phyloP scores from a whole-genome alignment of 2,888 invertebrate genomes.

The Spisula subtruncata region DNA sequence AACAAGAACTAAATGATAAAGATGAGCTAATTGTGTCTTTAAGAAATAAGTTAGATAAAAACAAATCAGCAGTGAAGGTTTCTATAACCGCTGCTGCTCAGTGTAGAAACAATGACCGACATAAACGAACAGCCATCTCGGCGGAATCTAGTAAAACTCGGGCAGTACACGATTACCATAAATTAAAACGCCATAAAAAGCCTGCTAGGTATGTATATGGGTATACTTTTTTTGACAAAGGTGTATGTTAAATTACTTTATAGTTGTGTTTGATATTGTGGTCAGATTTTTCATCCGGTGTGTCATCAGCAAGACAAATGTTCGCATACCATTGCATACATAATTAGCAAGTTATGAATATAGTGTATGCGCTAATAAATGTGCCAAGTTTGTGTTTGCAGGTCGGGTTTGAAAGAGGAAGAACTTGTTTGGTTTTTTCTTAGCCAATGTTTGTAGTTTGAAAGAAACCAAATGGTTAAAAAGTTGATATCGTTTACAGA shows the following conservation, averaged over 20 bases:
- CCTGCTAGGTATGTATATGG: constrained; percentile 64
- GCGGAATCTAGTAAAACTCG: constrained; percentile 83
- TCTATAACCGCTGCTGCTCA: constrained; percentile 50
- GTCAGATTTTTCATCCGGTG: background rate
- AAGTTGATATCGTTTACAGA: too few relatives aligned
- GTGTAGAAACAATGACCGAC: constrained; percentile 39
- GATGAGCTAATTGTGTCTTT: constrained; percentile 85
- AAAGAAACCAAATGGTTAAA: too few relatives aligned
- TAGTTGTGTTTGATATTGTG: background rate
- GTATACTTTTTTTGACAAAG: background rate
- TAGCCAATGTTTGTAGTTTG: too few relatives aligned
- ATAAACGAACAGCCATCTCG: constrained; percentile 86
- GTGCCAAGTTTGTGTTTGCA: too few relatives aligned
- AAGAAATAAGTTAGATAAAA: constrained; percentile 86
- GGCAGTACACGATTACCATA: constrained; percentile 54
- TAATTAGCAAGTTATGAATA: background rate
- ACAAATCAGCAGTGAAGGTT: constrained; percentile 83
- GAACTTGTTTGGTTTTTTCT: too few relatives aligned
- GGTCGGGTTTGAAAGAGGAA: too few relatives aligned
- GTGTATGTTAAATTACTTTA: background rate
- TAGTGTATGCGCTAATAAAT: too few relatives aligned
- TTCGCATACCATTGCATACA: background rate
- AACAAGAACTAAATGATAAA: constrained; percentile 89
- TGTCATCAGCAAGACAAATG: background rate
- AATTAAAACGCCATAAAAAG: constrained; percentile 66